A percentile compares a stretch with the other conserved stretches of the same genome.
Conservation (phyloP, 2,113 vertebrate genomes). For the Callionymus lyra region DNA sequence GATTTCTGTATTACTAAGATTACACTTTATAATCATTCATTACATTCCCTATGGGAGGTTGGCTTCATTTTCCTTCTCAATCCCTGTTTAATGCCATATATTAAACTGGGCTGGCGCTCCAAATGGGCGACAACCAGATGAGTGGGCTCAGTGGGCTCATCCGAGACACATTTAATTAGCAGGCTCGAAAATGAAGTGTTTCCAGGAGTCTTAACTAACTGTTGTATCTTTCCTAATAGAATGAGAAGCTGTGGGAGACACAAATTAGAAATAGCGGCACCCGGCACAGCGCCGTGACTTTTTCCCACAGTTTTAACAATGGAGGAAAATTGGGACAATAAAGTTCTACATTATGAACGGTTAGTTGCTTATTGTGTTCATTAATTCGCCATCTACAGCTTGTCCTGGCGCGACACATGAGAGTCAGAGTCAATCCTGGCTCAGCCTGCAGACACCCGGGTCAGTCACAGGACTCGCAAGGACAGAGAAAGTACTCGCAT, state of each 20-base stretch:
- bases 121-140: slow-evolving; percentile 55
- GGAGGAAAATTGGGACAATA: slow-evolving; percentile 28
- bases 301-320: slow-evolving; percentile 34
- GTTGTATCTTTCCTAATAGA: slow-evolving; percentile 64
- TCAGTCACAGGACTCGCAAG: too few relatives aligned
- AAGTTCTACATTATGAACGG: slow-evolving; percentile 45
- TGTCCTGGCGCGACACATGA: too few relatives aligned
- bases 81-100: slow-evolving; percentile 67
- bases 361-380: slow-evolving; percentile 14
- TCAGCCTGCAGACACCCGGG: too few relatives aligned
- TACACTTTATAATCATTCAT: slow-evolving; percentile 67
- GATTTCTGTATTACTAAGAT: slow-evolving; percentile 65
- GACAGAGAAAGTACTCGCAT: too few relatives aligned
- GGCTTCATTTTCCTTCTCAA: slow-evolving; percentile 65
- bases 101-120: slow-evolving; percentile 65
- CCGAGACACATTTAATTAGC: slow-evolving; percentile 69
- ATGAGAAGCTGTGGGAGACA: slow-evolving; percentile 39
- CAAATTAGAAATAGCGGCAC: slow-evolving; percentile 41
- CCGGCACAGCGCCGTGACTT: slow-evolving; percentile 25
- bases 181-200: slow-evolving; percentile 60
- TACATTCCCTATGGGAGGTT: slow-evolving; percentile 66
- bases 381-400: too few relatives aligned
- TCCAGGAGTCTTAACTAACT: slow-evolving; percentile 62
- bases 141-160: slow-evolving; percentile 64
- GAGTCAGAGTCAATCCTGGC: too few relatives aligned